Conservation (phyloP, 1,140 invertebrate genomes). For the Popillia japonica region DNA sequence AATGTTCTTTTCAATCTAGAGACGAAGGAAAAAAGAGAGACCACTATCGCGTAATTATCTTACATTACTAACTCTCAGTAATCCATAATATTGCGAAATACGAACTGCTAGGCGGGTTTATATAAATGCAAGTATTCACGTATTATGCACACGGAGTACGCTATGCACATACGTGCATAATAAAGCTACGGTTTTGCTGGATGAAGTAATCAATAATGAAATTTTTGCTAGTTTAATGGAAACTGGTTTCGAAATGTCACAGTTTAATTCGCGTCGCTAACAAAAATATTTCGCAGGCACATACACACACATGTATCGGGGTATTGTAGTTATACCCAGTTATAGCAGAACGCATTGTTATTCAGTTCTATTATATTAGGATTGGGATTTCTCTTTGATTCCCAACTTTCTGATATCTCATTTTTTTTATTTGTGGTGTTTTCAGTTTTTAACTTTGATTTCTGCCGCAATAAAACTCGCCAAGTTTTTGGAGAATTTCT, state of each 20-base stretch:
- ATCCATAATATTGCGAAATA: neutral
- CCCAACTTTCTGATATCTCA: no score
- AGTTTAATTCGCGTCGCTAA: neutral
- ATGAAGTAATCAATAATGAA: constrained; percentile 12
- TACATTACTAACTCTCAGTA: neutral
- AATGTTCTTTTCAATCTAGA: neutral
- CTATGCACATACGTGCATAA: neutral
- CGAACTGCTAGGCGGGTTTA: neutral
- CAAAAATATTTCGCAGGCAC: neutral
- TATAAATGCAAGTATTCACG: constrained; percentile 6
- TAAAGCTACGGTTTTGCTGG: neutral
- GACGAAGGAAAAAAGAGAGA: neutral
- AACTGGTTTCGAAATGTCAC: constrained; percentile 14
- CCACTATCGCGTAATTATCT: neutral
- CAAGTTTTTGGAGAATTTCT: no score
- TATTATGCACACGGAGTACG: neutral
- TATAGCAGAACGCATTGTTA: no score
- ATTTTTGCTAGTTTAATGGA: neutral
- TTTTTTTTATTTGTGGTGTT: no score
- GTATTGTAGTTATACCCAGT: no score
- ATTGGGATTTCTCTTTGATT: no score
- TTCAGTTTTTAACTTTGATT: no score
- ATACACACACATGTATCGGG: neutral
- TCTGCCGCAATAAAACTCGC: no score
- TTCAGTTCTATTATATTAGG: no score